Evolutionary conservation across 2,797 vertebrate genomes (phyloP).

Genomic region (Siniperca scherzeri): DNA sequence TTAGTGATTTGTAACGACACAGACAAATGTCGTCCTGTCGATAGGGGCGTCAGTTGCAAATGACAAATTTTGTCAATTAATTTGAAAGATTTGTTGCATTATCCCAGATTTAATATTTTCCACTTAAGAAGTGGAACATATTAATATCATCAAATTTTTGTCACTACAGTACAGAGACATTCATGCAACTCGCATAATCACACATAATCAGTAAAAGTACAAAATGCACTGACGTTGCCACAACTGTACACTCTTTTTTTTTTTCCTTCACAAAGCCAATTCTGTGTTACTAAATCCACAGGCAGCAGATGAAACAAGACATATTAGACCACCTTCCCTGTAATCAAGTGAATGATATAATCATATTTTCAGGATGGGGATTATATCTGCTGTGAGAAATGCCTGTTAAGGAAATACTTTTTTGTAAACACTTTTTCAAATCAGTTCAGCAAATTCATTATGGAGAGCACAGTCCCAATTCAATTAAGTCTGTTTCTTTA

Average conservation of each 20-base stretch:
- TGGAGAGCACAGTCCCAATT: neutral
- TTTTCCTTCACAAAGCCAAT: neutral
- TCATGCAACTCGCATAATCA: neutral
- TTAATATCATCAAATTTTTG: neutral
- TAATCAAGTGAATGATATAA: constrained; percentile 13
- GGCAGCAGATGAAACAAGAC: neutral
- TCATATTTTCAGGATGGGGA: neutral
- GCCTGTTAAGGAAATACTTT: constrained; percentile 10
- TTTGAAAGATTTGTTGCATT: neutral
- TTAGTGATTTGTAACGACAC: too few relatives aligned
- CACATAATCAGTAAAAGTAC: neutral
- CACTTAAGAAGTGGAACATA: too few relatives aligned
- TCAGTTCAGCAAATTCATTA: constrained; percentile 20
- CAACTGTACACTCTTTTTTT: too few relatives aligned
- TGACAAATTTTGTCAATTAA: neutral
- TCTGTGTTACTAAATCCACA: neutral
- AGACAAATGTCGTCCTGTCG: neutral
- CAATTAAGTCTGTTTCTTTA: constrained; percentile 16
- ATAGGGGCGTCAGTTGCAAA: neutral
- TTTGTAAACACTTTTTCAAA: constrained; percentile 25
- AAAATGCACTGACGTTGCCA: neutral
- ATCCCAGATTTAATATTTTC: neutral
- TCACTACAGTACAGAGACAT: neutral
- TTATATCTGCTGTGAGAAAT: neutral
- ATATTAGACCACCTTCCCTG: constrained; percentile 12